Percentiles rank a stretch among this genome's conserved stretches.
phyloP scores from a whole-genome alignment of 2,113 vertebrate genomes.

The Solea senegalensis region DNA sequence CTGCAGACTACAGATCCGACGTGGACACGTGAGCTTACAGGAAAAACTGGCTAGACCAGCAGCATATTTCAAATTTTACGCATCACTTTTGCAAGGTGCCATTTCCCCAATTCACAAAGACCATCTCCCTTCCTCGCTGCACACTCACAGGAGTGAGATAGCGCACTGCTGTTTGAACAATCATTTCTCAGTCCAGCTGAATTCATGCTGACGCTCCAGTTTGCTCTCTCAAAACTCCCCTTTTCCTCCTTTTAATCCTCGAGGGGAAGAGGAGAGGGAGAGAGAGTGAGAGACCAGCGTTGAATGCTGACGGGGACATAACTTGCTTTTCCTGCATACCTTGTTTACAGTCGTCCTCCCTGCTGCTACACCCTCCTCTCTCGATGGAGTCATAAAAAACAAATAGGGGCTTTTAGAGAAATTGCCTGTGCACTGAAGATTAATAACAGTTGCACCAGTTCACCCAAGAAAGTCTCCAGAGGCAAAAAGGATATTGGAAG shows the following conservation, averaged over 20 bases:
- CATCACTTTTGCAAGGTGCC: conserved; percentile 22
- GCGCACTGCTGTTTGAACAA: conserved; percentile 62
- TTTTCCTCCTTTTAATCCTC: conserved; percentile 73
- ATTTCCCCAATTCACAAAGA: conserved; percentile 28
- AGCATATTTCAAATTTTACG: conserved; percentile 40
- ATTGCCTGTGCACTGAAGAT: conserved; percentile 83
- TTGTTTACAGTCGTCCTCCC: conserved; percentile 79
- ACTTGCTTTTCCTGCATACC: conserved; percentile 73
- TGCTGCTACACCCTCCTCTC: conserved; percentile 64
- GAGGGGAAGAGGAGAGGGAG: conserved; percentile 33
- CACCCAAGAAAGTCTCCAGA: conserved; percentile 71
- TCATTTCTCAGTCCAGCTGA: conserved; percentile 71
- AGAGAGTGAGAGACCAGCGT: conserved; percentile 52
- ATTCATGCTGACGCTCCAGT: conserved; percentile 76
- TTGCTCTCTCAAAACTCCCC: conserved; percentile 71
- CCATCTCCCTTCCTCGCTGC: conserved; percentile 4
- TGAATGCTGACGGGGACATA: conserved; percentile 80
- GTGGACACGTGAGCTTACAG: neutral
- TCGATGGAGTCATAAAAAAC: conserved; percentile 84
- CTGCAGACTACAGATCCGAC: neutral
- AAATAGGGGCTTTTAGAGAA: conserved; percentile 85
- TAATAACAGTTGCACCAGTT: conserved; percentile 81
- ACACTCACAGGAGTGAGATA: conserved; percentile 54
- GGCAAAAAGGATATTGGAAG: conserved; percentile 76
- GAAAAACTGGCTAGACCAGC: conserved; percentile 3